These are phyloP conservation scores for Cardinalis cardinalis DNA, from an alignment of 2,113 vertebrate genomes.

Conservation along the genomic window DNA sequence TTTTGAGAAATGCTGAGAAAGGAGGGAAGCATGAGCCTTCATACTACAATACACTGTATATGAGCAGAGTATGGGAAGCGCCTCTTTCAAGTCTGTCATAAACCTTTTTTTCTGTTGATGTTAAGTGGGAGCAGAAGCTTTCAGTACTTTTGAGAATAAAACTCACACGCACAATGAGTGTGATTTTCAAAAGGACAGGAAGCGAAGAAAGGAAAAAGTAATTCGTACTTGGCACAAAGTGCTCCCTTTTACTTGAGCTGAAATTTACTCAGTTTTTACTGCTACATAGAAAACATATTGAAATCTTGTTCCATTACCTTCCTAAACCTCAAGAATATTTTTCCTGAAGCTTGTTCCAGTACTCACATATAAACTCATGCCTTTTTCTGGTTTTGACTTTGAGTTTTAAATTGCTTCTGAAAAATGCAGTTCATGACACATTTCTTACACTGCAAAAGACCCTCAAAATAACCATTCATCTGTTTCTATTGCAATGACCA, in stretches of 20 bases:
- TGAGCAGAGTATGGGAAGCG: not conserved
- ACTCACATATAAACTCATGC: not conserved
- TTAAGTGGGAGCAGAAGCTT: not conserved
- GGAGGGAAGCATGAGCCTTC: not conserved
- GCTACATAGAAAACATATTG: constrained; percentile 4
- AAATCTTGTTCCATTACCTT: constrained; percentile 5
- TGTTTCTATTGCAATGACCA: constrained; percentile 5
- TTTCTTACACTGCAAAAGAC: constrained; percentile 29
- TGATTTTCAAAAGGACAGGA: not conserved
- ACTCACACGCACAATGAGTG: not conserved
- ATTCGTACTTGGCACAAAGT: not conserved
- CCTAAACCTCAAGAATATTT: constrained; percentile 12
- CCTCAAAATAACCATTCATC: constrained; percentile 34
- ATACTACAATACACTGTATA: not conserved
- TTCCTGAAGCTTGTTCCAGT: not conserved
- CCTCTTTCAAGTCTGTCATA: not conserved
- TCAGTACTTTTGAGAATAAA: not conserved
- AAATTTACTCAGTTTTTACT: constrained; percentile 11
- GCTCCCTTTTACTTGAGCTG: not conserved
- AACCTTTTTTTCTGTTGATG: not conserved
- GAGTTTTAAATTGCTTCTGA: constrained; percentile 21
- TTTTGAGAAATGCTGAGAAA: not conserved
- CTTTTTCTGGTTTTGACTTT: not conserved
- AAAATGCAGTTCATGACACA: constrained; percentile 14
- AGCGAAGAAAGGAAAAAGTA: not conserved